These are phyloP conservation scores for Ommatoiulus sabulosus DNA, from an alignment of 2,888 invertebrate species.

Conservation along the genomic window DNA sequence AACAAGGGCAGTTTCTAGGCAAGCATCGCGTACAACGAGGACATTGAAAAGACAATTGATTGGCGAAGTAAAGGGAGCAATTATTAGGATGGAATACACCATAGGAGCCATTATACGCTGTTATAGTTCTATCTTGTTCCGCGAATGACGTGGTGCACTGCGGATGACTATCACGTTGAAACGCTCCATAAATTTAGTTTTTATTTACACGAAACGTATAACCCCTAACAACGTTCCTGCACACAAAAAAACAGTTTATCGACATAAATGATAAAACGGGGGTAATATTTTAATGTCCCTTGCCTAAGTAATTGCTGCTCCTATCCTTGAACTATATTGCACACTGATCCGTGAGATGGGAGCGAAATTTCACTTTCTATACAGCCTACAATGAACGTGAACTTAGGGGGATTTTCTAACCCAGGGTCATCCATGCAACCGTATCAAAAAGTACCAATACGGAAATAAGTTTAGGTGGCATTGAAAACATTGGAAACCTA, in stretches of 20 bases:
- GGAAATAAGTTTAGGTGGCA: too few species aligned
- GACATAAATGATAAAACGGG: not conserved
- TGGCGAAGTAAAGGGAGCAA: not conserved
- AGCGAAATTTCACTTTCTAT: not conserved
- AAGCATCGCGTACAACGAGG: not conserved
- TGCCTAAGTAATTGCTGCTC: not conserved
- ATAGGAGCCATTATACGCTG: not conserved
- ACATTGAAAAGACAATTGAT: not conserved
- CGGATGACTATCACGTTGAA: conserved; percentile 9
- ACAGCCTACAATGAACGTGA: not conserved
- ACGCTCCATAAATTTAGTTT: conserved; percentile 31
- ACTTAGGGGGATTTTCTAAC: not conserved
- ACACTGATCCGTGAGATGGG: not conserved
- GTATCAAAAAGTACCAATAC: too few species aligned
- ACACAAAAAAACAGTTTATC: not conserved
- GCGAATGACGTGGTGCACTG: not conserved
- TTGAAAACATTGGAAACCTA: too few species aligned
- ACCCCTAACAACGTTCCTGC: not conserved
- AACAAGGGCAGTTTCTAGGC: not conserved
- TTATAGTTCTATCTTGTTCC: not conserved
- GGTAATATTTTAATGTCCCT: conserved; percentile 29
- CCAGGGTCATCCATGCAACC: not conserved
- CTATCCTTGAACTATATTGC: not conserved
- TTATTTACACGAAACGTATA: not conserved
- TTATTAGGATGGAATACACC: not conserved